Evolutionary conservation across 2,797 vertebrate species (phyloP).

Genomic region (Macropus fuliginosus): DNA sequence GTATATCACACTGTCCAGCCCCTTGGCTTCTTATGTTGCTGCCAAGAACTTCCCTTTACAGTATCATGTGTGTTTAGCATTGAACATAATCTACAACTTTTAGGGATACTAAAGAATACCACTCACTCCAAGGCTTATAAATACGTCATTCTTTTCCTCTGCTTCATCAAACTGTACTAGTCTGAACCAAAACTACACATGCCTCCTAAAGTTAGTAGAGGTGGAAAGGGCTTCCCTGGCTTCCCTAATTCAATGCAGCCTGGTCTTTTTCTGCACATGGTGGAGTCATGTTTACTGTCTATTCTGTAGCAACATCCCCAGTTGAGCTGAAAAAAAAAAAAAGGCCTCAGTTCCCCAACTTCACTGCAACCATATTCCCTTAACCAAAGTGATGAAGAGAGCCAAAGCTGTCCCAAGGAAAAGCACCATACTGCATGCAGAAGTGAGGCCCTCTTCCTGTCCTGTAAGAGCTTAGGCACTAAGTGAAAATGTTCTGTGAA

Average conservation of each 20-base stretch:
- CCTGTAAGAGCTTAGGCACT: not conserved
- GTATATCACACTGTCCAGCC: not conserved
- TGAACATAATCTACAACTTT: slow-evolving; percentile 18
- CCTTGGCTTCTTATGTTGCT: slow-evolving; percentile 5
- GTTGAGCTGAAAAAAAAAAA: not conserved
- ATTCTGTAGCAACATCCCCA: not conserved
- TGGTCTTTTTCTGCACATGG: not conserved
- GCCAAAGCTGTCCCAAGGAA: not conserved
- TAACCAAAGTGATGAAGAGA: not conserved
- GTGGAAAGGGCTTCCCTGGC: not conserved
- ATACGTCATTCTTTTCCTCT: slow-evolving; percentile 49
- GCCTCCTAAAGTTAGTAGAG: slow-evolving; percentile 27
- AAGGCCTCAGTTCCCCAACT: not conserved
- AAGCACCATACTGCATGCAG: not conserved
- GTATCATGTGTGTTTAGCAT: slow-evolving; percentile 11
- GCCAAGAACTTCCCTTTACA: slow-evolving; percentile 39
- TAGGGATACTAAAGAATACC: slow-evolving; percentile 34
- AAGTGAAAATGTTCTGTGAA: slow-evolving; percentile 35
- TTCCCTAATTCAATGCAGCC: slow-evolving; percentile 49
- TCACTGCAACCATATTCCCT: not conserved
- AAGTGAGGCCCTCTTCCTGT: not conserved
- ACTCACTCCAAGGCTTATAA: slow-evolving; percentile 48
- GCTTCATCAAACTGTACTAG: slow-evolving; percentile 34
- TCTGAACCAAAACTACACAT: slow-evolving; percentile 48
- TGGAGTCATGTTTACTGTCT: slow-evolving; percentile 18